These are phyloP conservation scores for Calliphora vicina DNA, from an alignment of 1,140 invertebrate species.

Conservation along the genomic window DNA sequence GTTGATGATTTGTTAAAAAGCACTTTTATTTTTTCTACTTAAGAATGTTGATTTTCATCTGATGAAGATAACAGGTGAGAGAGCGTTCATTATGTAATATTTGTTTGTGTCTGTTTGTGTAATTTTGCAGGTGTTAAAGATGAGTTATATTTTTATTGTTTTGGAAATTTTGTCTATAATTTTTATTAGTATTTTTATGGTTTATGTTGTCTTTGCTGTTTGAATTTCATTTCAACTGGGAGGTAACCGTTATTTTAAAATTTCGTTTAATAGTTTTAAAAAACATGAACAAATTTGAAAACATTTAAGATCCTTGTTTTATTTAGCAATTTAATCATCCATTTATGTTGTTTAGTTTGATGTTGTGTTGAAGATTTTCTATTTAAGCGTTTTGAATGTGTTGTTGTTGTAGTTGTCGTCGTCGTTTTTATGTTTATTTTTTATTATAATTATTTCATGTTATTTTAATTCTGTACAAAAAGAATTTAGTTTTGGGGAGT, in stretches of 20 bases:
- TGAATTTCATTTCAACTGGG: not conserved
- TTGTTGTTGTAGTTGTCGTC: not conserved
- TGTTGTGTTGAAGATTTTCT: not conserved
- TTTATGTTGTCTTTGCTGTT: not conserved
- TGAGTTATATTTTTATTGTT: not conserved
- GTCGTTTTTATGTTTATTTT: not conserved
- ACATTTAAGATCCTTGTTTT: not conserved
- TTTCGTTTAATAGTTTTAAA: not conserved
- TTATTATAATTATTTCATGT: not conserved
- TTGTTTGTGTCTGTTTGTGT: not conserved
- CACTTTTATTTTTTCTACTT: not conserved
- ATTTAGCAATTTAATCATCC: not conserved
- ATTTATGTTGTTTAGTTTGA: not conserved
- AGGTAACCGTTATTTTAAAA: not conserved
- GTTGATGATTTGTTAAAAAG: not conserved
- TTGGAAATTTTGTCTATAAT: not conserved
- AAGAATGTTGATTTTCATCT: not conserved
- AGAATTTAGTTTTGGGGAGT: not conserved
- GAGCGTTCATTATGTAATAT: not conserved
- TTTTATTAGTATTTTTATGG: not conserved
- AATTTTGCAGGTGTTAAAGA: not conserved
- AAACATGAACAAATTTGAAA: not conserved
- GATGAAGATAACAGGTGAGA: not conserved
- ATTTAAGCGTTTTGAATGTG: not conserved
- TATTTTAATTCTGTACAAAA: not conserved